A percentile compares a stretch with the other conserved stretches of the same genome.
Evolutionary conservation across 2,113 vertebrate genomes (phyloP).

Genomic region (Gopherus flavomarginatus): DNA sequence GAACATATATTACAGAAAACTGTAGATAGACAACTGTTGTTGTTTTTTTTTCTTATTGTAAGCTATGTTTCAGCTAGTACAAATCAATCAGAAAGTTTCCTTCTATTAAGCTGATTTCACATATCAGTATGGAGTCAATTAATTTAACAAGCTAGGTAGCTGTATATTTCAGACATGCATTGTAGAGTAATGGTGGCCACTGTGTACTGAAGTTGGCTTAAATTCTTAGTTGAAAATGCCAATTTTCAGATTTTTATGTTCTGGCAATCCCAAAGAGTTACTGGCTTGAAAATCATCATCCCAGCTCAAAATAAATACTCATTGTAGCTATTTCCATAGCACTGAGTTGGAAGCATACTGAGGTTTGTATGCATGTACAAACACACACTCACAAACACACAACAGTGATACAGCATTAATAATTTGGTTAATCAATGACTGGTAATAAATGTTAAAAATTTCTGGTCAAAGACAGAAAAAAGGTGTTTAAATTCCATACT

Average conservation of each 20-base stretch:
- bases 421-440: not conserved
- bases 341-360: not conserved
- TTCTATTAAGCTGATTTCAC: conserved; percentile 2
- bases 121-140: conserved; percentile 32
- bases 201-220: conserved; percentile 20
- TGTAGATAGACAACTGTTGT: not conserved
- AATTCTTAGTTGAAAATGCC: conserved; percentile 29
- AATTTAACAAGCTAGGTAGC: conserved; percentile 34
- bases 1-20: not conserved
- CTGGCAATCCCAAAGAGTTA: conserved; percentile 18
- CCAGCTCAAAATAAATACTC: not conserved
- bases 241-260: conserved; percentile 20
- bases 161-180: not conserved
- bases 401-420: not conserved
- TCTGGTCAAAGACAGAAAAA: not conserved
- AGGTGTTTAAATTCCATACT: conserved; percentile 16
- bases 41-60: not conserved
- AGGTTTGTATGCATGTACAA: not conserved
- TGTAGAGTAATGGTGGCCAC: conserved; percentile 6
- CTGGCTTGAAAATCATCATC: not conserved
- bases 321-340: not conserved
- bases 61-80: not conserved
- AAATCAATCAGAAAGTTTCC: conserved; percentile 41
- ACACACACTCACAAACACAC: not conserved
- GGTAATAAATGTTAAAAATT: not conserved